phyloP scores from a whole-genome alignment of 2,113 vertebrate species.

The Ciconia maguari region DNA sequence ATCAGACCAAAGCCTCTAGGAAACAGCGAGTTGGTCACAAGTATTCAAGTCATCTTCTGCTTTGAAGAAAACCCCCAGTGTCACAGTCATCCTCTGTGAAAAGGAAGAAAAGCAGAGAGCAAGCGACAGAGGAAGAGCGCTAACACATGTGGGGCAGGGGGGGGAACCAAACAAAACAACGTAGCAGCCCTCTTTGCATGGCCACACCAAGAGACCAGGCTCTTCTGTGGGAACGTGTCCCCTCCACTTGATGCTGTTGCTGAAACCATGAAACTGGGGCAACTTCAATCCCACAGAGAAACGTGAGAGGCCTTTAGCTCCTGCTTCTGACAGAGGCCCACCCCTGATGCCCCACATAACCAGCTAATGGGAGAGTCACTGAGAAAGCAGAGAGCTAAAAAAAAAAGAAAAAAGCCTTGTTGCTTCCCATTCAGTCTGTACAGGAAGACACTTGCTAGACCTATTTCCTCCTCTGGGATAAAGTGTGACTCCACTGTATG shows the following conservation, averaged over 20 bases:
- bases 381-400: not conserved
- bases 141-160: not conserved
- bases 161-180: not conserved
- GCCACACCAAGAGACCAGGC: not conserved
- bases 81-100: not conserved
- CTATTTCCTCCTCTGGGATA: slow-evolving; percentile 73
- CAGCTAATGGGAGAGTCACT: not conserved
- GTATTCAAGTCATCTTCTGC: slow-evolving; percentile 1
- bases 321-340: not conserved
- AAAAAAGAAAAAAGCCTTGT: not conserved
- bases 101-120: not conserved
- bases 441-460: slow-evolving; percentile 79
- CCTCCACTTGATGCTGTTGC: not conserved
- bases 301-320: not conserved
- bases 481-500: not conserved
- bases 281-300: not conserved
- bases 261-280: not conserved
- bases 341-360: not conserved
- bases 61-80: slow-evolving; percentile 4
- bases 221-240: not conserved
- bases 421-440: slow-evolving; percentile 75
- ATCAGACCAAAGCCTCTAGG: slow-evolving; percentile 12
- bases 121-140: not conserved
- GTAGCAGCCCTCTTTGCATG: not conserved
- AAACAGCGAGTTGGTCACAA: slow-evolving; percentile 43